These are phyloP conservation scores for Hydrolagus affinis DNA, from an alignment of 2,113 vertebrate genomes.

Conservation along the genomic window DNA sequence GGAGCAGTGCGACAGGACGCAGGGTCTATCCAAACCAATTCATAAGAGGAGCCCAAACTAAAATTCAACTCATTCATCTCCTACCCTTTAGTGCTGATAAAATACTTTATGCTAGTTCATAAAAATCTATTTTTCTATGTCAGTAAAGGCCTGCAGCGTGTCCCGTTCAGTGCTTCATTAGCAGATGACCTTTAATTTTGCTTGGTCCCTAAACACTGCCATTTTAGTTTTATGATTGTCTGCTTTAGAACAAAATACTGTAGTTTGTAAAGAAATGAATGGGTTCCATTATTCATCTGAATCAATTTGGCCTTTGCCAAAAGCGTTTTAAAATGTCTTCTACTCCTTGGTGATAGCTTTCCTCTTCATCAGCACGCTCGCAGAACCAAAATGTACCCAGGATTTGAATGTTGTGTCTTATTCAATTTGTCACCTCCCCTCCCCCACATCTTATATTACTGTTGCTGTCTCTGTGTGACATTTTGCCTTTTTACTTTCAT, in stretches of 20 bases:
- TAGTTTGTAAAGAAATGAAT: background rate
- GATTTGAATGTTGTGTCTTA: background rate
- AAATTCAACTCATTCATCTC: slow-evolving; percentile 42
- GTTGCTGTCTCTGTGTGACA: background rate
- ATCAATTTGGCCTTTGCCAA: slow-evolving; percentile 3
- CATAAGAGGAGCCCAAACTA: slow-evolving; percentile 39
- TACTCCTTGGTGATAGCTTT: background rate
- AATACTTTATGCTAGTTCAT: slow-evolving; percentile 47
- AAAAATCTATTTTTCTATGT: slow-evolving; percentile 43
- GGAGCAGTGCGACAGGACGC: slow-evolving; percentile 37
- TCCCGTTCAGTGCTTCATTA: slow-evolving; percentile 38
- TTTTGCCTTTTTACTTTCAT: too few relatives aligned
- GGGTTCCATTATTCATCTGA: background rate
- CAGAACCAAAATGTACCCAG: background rate
- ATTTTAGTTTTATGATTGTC: slow-evolving; percentile 31
- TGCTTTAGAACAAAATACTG: background rate
- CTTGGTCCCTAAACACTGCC: slow-evolving; percentile 7
- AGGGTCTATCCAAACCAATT: slow-evolving; percentile 41
- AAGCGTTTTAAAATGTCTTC: background rate
- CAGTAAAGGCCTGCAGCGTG: slow-evolving; percentile 46
- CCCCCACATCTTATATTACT: background rate
- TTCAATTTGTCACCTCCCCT: background rate
- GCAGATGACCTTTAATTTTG: slow-evolving; percentile 40
- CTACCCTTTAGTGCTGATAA: slow-evolving; percentile 40
- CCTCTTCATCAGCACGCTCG: background rate